Percentiles rank a stretch among this genome's conserved stretches.
Evolutionary conservation across 2,113 vertebrate species (phyloP).

Genomic region (Phalacrocorax brasilianus): DNA sequence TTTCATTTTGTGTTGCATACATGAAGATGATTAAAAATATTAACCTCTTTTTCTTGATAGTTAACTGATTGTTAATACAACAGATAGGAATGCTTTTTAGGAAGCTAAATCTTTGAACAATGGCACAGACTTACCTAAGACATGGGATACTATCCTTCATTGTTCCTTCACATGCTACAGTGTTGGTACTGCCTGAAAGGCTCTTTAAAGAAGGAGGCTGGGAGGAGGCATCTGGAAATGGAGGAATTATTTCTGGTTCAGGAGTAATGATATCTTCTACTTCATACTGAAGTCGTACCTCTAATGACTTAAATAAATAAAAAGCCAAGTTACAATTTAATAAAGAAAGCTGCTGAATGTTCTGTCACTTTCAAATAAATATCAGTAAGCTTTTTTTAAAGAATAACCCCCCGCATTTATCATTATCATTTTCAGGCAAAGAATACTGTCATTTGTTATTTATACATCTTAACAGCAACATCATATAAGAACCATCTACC

Average conservation of each 20-base stretch:
- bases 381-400: neutral
- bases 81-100: neutral
- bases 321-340: slow-evolving; percentile 41
- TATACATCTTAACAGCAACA: neutral
- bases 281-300: slow-evolving; percentile 90
- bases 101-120: neutral
- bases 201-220: slow-evolving; percentile 84
- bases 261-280: slow-evolving; percentile 92
- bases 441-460: neutral
- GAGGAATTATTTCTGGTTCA: slow-evolving; percentile 87
- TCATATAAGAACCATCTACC: neutral
- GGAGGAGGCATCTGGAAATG: slow-evolving; percentile 83
- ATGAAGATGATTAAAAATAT: neutral
- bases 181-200: slow-evolving; percentile 85
- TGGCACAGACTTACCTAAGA: slow-evolving; percentile 82
- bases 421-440: neutral
- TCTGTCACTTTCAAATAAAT: neutral
- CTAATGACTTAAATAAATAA: slow-evolving; percentile 82
- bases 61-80: neutral
- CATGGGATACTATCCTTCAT: slow-evolving; percentile 87
- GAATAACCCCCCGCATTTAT: neutral
- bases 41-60: neutral
- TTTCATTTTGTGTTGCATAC: neutral
- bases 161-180: slow-evolving; percentile 80
- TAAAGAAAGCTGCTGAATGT: neutral